Evolutionary conservation across 2,888 invertebrate genomes (phyloP).

Genomic region (Epinotia brunnichana): DNA sequence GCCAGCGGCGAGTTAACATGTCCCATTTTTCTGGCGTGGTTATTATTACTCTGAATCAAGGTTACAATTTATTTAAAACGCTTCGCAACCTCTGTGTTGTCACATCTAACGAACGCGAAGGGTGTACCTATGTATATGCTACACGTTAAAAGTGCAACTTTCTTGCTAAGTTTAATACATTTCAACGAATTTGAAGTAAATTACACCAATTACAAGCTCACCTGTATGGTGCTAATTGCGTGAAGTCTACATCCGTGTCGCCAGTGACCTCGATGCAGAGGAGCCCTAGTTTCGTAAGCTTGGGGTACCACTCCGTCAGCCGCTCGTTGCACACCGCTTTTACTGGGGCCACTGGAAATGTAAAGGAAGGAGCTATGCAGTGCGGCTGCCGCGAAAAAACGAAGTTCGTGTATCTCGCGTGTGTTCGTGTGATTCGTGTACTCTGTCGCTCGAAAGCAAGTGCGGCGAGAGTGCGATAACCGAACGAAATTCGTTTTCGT

Average conservation of each 20-base stretch:
- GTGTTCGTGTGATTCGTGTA: too few species aligned
- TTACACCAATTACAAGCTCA: constrained; percentile 46
- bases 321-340: constrained; percentile 91
- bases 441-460: too few species aligned
- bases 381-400: too few species aligned
- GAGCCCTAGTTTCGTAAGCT: constrained; percentile 86
- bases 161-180: background rate
- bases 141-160: too few species aligned
- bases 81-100: too few species aligned
- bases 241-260: constrained; percentile 88
- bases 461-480: too few species aligned
- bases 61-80: background rate
- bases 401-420: too few species aligned
- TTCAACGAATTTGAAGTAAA: background rate
- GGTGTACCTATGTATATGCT: too few species aligned
- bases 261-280: constrained; percentile 89
- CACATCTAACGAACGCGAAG: too few species aligned
- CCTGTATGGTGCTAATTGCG: constrained; percentile 74
- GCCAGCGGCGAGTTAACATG: constrained; percentile 89
- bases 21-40: constrained; percentile 95
- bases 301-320: constrained; percentile 87
- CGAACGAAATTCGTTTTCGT: too few species aligned
- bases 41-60: constrained; percentile 85
- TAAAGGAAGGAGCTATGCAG: too few species aligned
- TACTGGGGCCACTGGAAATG: constrained; percentile 88